Evolutionary conservation across 2,113 vertebrate genomes (phyloP), one percentile per base, ranked within the genome.

Genomic region (Oryzias javanicus): DNA sequence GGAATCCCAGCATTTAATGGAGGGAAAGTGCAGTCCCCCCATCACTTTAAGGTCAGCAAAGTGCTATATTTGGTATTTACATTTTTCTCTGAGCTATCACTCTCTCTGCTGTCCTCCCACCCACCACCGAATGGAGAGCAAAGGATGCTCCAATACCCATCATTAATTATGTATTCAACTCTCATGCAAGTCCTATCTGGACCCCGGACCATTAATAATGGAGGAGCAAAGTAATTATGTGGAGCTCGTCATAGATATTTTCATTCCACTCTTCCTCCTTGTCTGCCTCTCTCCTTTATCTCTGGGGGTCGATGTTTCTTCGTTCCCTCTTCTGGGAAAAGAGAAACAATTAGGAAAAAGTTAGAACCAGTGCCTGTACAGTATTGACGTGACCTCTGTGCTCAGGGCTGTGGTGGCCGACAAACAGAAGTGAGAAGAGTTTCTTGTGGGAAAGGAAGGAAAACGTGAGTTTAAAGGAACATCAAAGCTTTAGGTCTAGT

Each of bases 91-190:
- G 16, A 49, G 4, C 52, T 22, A 1, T 62, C 47, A 14, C 47
- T 35, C 6, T 25, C 8, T 48, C 29, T 19, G 64, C 42, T 66
- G 60, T 27, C 56, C 61, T 14, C 47, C 46, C 49, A 53, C 50
- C 66, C 40, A 22, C 29, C 2, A 27, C 5, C 13, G 65, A 69
- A 52, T 22, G 53, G 51, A 72, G 74, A 75, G 70, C 64, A 66
- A 74, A 73, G 49, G 71, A 84, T 68, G 71, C 77, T 76, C 73
- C 55, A 55, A 65, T 64, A 70, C 44, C 61, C 24, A 12, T 67
- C 80, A 87, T 89, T 72, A 88, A 88, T 88, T 86, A 89, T 89
- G 83, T 67, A 89, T 89, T 77, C 74, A 64, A 80, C 74, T 76
- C 76, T 79, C 79, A 84, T 82, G 74, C 79, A 80, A 70, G 79